Conservation (phyloP, 2,888 invertebrate genomes). For the Tricholauxania praeusta region DNA sequence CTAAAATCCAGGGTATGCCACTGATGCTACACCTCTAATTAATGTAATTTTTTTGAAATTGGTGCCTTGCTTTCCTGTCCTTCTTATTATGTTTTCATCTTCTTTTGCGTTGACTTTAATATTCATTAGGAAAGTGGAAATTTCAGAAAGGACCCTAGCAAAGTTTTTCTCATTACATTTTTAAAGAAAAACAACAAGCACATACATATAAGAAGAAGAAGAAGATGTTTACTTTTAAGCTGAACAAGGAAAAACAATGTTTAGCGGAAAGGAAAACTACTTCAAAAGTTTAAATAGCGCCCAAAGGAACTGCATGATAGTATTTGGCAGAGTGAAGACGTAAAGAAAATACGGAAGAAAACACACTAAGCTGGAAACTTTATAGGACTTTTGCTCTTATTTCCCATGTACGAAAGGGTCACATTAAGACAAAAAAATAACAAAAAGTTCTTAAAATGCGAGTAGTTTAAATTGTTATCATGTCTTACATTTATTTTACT, state of each 20-base stretch:
- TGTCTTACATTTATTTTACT: no score
- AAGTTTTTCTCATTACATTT: constrained; percentile 10
- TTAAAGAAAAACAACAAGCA: no score
- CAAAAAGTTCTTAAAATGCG: no score
- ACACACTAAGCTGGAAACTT: no score
- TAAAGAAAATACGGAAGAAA: no score
- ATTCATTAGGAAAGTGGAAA: constrained; percentile 12
- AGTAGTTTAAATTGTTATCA: no score
- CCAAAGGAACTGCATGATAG: constrained; percentile 5
- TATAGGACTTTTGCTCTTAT: no score
- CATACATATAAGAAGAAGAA: no score
- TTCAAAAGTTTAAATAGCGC: constrained; percentile 16
- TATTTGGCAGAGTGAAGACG: no score
- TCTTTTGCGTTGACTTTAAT: constrained; percentile 2
- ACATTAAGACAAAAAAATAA: no score
- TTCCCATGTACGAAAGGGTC: no score
- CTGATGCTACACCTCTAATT: neutral
- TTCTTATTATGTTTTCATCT: neutral
- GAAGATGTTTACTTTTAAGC: neutral
- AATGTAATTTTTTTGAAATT: constrained; percentile 3
- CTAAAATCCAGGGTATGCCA: no score
- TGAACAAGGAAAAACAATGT: neutral
- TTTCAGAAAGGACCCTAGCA: neutral
- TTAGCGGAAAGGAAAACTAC: constrained; percentile 5
- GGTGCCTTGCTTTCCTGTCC: neutral